Base-by-base conservation (phyloP, 2,888 invertebrate species). In the Synanthedon tipuliformis region DNA sequence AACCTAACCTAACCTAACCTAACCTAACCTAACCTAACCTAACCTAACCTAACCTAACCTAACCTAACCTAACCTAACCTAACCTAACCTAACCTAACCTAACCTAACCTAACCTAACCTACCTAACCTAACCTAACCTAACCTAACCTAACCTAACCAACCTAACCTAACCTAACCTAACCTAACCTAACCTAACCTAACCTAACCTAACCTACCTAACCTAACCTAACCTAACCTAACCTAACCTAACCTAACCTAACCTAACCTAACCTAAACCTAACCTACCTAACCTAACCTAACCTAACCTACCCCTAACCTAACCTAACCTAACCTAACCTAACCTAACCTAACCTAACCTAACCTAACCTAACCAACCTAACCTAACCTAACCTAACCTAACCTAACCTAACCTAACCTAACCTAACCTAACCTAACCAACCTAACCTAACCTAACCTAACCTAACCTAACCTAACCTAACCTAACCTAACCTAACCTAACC, bases 401-500 rank as follows among this genome's bases (percentile, higher is more conserved):
- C 59, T 58, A 56, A 57, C 54, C 58, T 57, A 54, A 56, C 50
- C 56, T 54, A 49, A 51, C 55, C 56, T 55, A 51, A 54, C 55
- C 55, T 55, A 49, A 56, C 54, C 56, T 56, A 50, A 56, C 53
- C 57, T 53, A 51, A 53, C 58, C 54, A 61, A 58, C 58, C 57
- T 52, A 59, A 59, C 59, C 59, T 54, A 57, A 59, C 61, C 59
- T 53, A 58, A 61, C 61, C 58, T 54, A 58, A 59, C 59, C 57
- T 50, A 55, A 57, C 56, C 56, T 52, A 57, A 54, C 57, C 54
- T 54, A 54, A 54, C 54, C 54, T 54, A 54, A 56, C 54, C 57
- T 52, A 55, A 55, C 56, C 52, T 56, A 58, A 58, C 58, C 59
- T 53, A 57, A 59, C 57, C 58, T 55, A 58, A 58, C 59, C 58